These are phyloP conservation scores for Lypha dubia DNA, from an alignment of 2,888 invertebrate genomes.

Conservation along the genomic window DNA sequence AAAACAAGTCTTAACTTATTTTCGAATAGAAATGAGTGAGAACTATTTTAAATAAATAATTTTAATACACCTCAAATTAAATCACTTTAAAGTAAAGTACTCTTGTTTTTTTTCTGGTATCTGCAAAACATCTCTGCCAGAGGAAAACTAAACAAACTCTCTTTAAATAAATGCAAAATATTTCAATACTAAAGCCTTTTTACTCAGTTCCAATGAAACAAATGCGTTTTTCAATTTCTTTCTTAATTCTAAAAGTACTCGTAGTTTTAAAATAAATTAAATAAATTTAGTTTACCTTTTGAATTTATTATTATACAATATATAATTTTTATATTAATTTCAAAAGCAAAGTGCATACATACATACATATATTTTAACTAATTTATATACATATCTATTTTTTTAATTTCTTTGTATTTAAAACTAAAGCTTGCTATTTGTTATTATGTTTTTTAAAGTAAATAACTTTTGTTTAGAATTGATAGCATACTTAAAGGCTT, in stretches of 20 bases:
- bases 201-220: conserved; percentile 45
- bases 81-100: conserved; percentile 25
- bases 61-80: conserved; percentile 19
- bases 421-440: conserved; percentile 50
- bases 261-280: not conserved
- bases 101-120: not conserved
- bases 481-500: conserved; percentile 42
- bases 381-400: too few relatives aligned
- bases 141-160: conserved; percentile 18
- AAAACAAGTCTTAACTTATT: conserved; percentile 6
- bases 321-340: conserved; percentile 29
- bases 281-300: conserved; percentile 16
- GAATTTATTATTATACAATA: conserved; percentile 2
- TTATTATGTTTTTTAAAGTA: conserved; percentile 18
- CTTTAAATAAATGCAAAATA: conserved; percentile 32
- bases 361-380: conserved; percentile 66
- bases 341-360: conserved; percentile 67
- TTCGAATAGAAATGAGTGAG: conserved; percentile 9
- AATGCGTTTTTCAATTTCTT: conserved; percentile 57
- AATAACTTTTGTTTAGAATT: conserved; percentile 15
- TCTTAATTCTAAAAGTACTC: not conserved
- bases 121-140: conserved; percentile 7
- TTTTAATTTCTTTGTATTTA: conserved; percentile 50
- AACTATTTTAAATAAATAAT: not conserved
- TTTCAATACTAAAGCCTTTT: conserved; percentile 38